phyloP scores from a whole-genome alignment of 1,140 invertebrate genomes.

The Diabrotica virgifera region DNA sequence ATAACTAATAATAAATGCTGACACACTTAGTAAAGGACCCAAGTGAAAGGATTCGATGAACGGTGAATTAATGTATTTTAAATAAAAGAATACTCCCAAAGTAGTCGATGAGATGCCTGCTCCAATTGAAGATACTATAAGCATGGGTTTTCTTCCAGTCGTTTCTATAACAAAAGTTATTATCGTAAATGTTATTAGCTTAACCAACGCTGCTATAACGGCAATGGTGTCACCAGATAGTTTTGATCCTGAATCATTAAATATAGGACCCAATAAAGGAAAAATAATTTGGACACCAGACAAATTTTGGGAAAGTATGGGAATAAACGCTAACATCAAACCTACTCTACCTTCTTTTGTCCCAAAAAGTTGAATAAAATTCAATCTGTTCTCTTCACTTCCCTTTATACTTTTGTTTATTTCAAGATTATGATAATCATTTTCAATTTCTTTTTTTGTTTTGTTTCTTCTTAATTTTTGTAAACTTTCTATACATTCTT shows the following conservation, averaged over 20 bases:
- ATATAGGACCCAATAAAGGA: slow-evolving; percentile 7
- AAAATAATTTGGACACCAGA: slow-evolving; percentile 59
- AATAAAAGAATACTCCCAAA: slow-evolving; percentile 63
- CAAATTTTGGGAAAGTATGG: slow-evolving; percentile 75
- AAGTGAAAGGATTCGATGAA: slow-evolving; percentile 55
- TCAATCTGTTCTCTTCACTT: slow-evolving; percentile 50
- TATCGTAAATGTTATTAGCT: slow-evolving; percentile 66
- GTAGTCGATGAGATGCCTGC: slow-evolving; percentile 52
- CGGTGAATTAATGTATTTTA: slow-evolving; percentile 48
- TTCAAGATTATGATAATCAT: slow-evolving; percentile 55
- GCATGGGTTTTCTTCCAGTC: slow-evolving; percentile 67
- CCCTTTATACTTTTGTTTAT: slow-evolving; percentile 46
- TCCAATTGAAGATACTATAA: slow-evolving; percentile 66
- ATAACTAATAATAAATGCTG: slow-evolving; percentile 66
- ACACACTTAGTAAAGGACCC: slow-evolving; percentile 63
- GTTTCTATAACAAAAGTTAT: slow-evolving; percentile 64
- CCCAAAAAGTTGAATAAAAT: slow-evolving; percentile 57
- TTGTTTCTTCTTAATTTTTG: slow-evolving; percentile 63
- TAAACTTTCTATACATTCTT: slow-evolving; percentile 62
- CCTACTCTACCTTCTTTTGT: slow-evolving; percentile 59
- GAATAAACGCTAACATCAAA: slow-evolving; percentile 64
- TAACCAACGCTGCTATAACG: slow-evolving; percentile 75
- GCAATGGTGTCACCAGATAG: slow-evolving; percentile 65
- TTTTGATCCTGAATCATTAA: slow-evolving; percentile 3
- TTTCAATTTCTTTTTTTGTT: slow-evolving; percentile 53